phyloP scores from a whole-genome alignment of 2,113 vertebrate genomes.

The Ailuropoda melanoleuca region DNA sequence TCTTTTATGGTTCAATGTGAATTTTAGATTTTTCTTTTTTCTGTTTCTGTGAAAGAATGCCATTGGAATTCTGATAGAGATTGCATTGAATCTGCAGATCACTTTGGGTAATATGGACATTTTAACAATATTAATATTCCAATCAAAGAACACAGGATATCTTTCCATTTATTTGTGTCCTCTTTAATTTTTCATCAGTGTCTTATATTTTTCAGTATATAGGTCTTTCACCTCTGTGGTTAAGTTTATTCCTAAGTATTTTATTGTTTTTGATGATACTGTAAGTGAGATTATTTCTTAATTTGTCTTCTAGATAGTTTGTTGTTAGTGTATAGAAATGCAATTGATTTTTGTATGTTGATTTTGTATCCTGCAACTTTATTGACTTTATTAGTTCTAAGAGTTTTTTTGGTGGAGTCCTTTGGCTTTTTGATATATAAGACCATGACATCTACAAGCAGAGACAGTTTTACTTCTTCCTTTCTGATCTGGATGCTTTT shows the following conservation, averaged over 20 bases:
- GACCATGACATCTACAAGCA: not conserved
- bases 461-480: not conserved
- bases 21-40: not conserved
- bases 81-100: not conserved
- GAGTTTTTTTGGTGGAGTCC: not conserved
- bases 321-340: not conserved
- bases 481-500: not conserved
- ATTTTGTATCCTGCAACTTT: constrained; percentile 13
- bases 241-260: not conserved
- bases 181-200: not conserved
- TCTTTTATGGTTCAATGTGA: not conserved
- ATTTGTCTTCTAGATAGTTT: not conserved
- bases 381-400: constrained; percentile 1
- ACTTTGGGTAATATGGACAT: not conserved
- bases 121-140: not conserved
- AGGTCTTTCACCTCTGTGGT: not conserved
- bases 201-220: not conserved
- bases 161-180: not conserved
- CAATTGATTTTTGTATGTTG: not conserved
- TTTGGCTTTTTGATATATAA: not conserved
- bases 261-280: not conserved
- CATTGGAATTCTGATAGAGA: not conserved
- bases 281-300: not conserved
- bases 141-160: not conserved
- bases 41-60: not conserved